A percentile compares a stretch with the other conserved stretches of the same genome.
Conservation (phyloP, 2,888 invertebrate species). For the Druceiella hillmani region DNA sequence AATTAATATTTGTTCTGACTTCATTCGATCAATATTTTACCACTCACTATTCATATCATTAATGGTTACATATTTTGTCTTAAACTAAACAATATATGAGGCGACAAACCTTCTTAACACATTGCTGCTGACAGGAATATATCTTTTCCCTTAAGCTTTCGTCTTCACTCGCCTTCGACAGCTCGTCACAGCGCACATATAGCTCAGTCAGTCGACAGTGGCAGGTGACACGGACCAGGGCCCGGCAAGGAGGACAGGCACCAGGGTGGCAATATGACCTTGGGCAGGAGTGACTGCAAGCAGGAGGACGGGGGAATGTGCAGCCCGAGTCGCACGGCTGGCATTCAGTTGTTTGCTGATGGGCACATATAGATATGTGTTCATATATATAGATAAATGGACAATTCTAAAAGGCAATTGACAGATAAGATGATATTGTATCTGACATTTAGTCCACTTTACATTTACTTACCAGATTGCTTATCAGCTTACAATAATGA, state of each 20-base stretch:
- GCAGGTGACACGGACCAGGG: conserved; percentile 65
- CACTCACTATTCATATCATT: no score
- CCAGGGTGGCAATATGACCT: conserved; percentile 65
- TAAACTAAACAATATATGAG: conserved; percentile 42
- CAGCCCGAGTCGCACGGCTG: conserved; percentile 57
- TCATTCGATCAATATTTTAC: no score
- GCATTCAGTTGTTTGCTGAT: no score
- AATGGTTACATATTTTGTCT: background rate
- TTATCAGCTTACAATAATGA: no score
- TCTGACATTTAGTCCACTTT: no score
- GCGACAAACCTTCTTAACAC: conserved; percentile 80
- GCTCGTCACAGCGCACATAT: conserved; percentile 68
- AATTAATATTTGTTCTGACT: no score
- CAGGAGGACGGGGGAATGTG: conserved; percentile 57
- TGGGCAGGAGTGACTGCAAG: conserved; percentile 71
- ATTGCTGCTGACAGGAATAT: conserved; percentile 74
- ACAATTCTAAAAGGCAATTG: no score
- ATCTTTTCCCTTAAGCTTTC: conserved; percentile 30
- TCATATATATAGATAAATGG: background rate
- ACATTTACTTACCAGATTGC: no score
- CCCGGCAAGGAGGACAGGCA: conserved; percentile 69
- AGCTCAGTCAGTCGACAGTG: conserved; percentile 77
- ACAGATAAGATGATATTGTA: no score
- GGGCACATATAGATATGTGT: conserved; percentile 23
- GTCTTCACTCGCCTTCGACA: conserved; percentile 49